These are phyloP conservation scores for Leuciscus waleckii DNA, from an alignment of 2,797 vertebrate species.

Conservation along the genomic window DNA sequence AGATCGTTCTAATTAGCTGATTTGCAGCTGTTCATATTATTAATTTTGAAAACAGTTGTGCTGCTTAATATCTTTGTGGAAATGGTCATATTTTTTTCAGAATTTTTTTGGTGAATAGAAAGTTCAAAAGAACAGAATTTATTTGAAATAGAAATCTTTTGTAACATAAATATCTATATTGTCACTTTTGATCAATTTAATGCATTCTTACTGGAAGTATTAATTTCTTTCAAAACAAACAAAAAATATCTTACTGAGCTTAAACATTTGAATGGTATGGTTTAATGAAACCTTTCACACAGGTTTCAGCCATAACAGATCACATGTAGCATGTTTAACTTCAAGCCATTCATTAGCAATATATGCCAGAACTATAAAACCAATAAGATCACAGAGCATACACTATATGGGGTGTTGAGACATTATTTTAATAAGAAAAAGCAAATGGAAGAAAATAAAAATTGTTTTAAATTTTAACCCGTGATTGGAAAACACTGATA, in stretches of 20 bases:
- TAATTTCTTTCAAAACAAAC: neutral
- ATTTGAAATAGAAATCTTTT: neutral
- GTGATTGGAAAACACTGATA: slow-evolving; percentile 14
- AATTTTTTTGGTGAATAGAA: neutral
- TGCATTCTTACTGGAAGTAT: neutral
- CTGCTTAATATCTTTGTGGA: neutral
- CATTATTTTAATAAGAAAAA: slow-evolving; percentile 40
- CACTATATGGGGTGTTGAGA: slow-evolving; percentile 22
- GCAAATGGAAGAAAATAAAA: slow-evolving; percentile 11
- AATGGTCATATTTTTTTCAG: neutral
- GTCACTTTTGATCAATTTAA: neutral
- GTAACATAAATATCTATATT: neutral
- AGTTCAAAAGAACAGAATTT: neutral
- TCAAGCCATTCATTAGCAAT: neutral
- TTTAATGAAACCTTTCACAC: neutral
- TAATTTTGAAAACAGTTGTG: neutral
- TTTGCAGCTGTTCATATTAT: neutral
- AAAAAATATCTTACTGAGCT: neutral
- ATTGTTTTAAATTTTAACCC: neutral
- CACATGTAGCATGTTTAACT: neutral
- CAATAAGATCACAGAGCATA: slow-evolving; percentile 1
- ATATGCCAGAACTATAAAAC: neutral
- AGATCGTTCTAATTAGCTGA: neutral
- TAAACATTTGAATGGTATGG: neutral
- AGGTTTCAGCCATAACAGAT: neutral